Base-by-base conservation (phyloP, 2,797 vertebrate species). In the Coilia nasus region DNA sequence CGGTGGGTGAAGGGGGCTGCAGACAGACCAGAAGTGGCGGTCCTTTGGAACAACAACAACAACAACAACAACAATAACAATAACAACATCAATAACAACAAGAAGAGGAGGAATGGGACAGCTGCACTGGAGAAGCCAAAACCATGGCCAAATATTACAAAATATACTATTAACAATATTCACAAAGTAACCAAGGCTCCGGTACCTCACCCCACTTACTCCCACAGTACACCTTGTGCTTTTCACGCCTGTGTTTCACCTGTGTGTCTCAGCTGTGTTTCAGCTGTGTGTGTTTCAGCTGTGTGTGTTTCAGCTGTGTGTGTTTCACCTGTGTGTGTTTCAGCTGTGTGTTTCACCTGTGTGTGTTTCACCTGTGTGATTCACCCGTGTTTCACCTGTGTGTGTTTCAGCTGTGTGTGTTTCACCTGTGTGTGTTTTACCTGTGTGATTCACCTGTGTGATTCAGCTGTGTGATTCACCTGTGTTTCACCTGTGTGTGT, bases 161-260 rank as follows among this genome's bases (percentile, higher is more conserved):
- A 96, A 96, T 95, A 95, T 94, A 92, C 95, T 96, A 95, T 96
- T 93, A 94, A 96, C 95, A 95, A 93, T 95, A 95, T 95, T 96
- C 94, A 96, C 95, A 95, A 93, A 92, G 88, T 88, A 92, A 92
- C 92, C 89, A 54, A 84, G 93, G 92, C 90, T 94, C 90, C 91
- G 89, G 89, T 15, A 67, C 4, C 28, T 1, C 60, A 62, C 60
- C n/a, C n/a, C 21, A 25, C n/a, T 5, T 23, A n/a, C 21, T 23
- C 60, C 92, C 94, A 93, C 81, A 93, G 93, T 88, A 91, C 0
- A 81, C 91, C 92, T 94, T 96, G 95, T 96, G 94, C 95, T 96
- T 96, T 23, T 81, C 17, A 35, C 35, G 44, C 80, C 50, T 23
- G 10, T 50, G 10, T 23, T 50, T 81, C 1, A 75, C 28, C 31